Conservation (phyloP, 2,113 vertebrate genomes). For the Pedetes capensis region DNA sequence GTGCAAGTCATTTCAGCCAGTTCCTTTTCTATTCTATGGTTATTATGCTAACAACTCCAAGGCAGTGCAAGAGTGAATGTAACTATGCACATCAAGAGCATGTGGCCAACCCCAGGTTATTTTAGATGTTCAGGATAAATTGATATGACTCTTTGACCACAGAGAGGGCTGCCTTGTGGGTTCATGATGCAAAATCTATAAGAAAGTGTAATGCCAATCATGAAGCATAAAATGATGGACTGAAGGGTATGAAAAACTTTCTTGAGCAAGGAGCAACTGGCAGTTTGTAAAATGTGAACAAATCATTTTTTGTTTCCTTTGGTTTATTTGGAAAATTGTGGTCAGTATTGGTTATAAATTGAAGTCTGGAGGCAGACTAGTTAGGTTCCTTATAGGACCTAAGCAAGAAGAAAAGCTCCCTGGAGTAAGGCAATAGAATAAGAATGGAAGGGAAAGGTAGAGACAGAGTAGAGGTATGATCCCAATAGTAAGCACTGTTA, state of each 20-base stretch:
- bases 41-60: accelerated
- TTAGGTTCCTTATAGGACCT: neutral
- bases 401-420: neutral
- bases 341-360: neutral
- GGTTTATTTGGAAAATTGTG: neutral
- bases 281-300: neutral
- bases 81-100: neutral
- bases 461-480: neutral
- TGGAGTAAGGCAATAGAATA: neutral
- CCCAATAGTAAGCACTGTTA: neutral
- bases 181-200: neutral
- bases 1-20: neutral
- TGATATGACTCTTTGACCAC: neutral
- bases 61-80: too few relatives aligned
- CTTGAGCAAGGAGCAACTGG: neutral
- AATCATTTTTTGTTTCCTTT: neutral
- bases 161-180: neutral
- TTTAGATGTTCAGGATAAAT: neutral
- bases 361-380: neutral
- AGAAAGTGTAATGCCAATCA: neutral
- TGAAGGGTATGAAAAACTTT: neutral
- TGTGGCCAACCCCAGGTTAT: neutral
- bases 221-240: neutral
- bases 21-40: neutral
- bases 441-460: neutral